These are phyloP conservation scores for Eciton burchellii DNA, from an alignment of 1,140 invertebrate species.

Conservation along the genomic window DNA sequence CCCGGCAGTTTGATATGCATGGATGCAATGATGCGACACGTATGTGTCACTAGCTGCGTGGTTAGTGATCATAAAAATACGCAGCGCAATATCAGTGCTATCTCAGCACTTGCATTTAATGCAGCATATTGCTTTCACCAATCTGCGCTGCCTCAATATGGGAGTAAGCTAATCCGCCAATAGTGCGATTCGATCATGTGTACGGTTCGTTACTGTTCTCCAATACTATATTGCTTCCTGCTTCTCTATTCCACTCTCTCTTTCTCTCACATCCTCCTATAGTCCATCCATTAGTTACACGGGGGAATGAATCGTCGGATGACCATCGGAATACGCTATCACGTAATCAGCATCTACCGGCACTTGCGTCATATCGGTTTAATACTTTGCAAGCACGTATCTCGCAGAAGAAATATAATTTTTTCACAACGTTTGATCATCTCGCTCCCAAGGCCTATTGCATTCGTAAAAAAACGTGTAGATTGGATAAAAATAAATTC, in stretches of 20 bases:
- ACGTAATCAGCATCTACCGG: neutral
- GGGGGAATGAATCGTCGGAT: neutral
- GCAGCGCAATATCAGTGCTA: neutral
- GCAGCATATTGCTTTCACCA: neutral
- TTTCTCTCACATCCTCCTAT: neutral
- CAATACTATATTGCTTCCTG: too few species aligned
- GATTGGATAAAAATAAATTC: too few species aligned
- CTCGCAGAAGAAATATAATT: too few species aligned
- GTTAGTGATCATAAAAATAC: conserved; percentile 26
- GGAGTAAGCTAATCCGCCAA: conserved; percentile 12
- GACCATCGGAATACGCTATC: neutral
- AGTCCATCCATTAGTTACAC: conserved; percentile 32
- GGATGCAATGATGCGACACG: neutral
- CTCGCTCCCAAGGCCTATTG: too few species aligned
- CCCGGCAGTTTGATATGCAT: neutral
- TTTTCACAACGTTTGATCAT: too few species aligned
- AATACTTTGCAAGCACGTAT: neutral
- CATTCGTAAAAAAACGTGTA: too few species aligned
- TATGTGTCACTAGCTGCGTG: too few species aligned
- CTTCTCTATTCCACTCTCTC: neutral
- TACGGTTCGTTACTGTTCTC: neutral
- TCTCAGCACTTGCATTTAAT: too few species aligned
- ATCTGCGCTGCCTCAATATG: neutral
- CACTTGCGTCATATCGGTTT: neutral
- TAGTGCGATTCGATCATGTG: conserved; percentile 1